Evolutionary conservation across 2,888 invertebrate genomes (phyloP).

Genomic region (Meteorus cinctellus): DNA sequence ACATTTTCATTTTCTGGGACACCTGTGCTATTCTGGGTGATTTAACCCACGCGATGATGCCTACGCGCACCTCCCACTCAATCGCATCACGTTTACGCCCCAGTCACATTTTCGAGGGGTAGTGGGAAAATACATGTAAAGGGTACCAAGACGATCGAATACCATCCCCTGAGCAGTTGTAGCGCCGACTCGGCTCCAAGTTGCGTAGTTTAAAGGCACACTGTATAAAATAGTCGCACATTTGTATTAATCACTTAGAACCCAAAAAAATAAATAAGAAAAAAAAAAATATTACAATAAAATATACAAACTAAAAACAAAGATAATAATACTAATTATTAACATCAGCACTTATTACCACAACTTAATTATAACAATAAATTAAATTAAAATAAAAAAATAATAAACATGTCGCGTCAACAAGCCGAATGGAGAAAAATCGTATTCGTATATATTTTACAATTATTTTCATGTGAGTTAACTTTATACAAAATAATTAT

Average conservation of each 20-base stretch:
- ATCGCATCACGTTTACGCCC: constrained; percentile 42
- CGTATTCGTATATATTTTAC: constrained; percentile 69
- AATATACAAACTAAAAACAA: no score
- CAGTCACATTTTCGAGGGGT: constrained; percentile 25
- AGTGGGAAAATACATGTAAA: constrained; percentile 46
- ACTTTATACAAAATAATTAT: neutral
- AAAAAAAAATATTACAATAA: constrained; percentile 28
- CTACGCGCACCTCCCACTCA: constrained; percentile 41
- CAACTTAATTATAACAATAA: constrained; percentile 22
- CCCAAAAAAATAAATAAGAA: constrained; percentile 40
- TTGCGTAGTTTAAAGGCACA: constrained; percentile 72
- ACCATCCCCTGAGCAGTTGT: constrained; percentile 64
- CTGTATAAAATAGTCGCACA: constrained; percentile 70
- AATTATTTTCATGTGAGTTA: constrained; percentile 71
- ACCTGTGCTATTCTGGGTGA: constrained; percentile 34
- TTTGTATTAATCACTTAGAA: constrained; percentile 63
- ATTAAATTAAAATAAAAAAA: constrained; percentile 39
- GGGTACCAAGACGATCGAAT: constrained; percentile 59
- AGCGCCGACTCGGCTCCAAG: constrained; percentile 72
- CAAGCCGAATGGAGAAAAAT: constrained; percentile 67
- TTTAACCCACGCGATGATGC: constrained; percentile 49
- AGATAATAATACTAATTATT: constrained; percentile 38
- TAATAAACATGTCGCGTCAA: constrained; percentile 62
- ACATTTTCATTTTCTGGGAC: constrained; percentile 35
- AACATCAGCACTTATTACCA: constrained; percentile 48